A percentile compares a stretch with the other conserved stretches of the same genome.
Evolutionary conservation across 2,113 vertebrate genomes (phyloP).

Genomic region (Campylomormyrus numenius): DNA sequence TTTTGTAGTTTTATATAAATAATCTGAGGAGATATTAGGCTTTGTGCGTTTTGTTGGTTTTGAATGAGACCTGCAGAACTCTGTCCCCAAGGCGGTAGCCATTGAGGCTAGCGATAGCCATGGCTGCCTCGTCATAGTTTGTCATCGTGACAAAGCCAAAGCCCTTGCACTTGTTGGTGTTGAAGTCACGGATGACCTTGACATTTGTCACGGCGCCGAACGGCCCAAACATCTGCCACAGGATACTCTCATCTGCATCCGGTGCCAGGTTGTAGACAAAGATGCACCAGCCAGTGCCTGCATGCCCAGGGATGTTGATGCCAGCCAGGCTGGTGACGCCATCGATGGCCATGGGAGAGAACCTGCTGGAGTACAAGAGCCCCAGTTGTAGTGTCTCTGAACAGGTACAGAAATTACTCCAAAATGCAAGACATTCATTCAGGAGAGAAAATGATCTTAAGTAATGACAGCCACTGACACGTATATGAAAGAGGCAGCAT

Average conservation of each 20-base stretch:
- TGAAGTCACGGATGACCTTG: conserved; percentile 98
- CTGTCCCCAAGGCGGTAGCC: conserved; percentile 96
- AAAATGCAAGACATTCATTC: conserved; percentile 14
- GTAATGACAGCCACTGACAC: neutral
- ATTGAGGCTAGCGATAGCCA: conserved; percentile 97
- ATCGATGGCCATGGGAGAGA: conserved; percentile 96
- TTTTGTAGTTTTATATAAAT: conserved; percentile 39
- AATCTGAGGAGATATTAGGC: conserved; percentile 77
- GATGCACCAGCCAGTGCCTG: conserved; percentile 96
- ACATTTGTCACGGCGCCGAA: conserved; percentile 98
- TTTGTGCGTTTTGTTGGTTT: conserved; percentile 99
- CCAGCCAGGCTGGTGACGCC: conserved; percentile 96
- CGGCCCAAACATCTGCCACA: conserved; percentile 99
- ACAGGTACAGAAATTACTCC: neutral
- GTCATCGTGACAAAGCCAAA: conserved; percentile 99
- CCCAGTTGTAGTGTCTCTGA: conserved; percentile 23
- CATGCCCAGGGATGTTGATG: conserved; percentile 94
- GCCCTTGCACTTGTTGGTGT: conserved; percentile 99
- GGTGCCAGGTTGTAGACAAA: conserved; percentile 98
- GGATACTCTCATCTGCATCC: conserved; percentile 94
- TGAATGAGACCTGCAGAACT: conserved; percentile 98
- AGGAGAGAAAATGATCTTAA: neutral
- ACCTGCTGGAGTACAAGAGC: conserved; percentile 66
- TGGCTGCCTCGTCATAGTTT: conserved; percentile 97
- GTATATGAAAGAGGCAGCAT: neutral